These are phyloP conservation scores for Hoplostethus mediterraneus DNA, from an alignment of 2,797 vertebrate species.

Conservation along the genomic window DNA sequence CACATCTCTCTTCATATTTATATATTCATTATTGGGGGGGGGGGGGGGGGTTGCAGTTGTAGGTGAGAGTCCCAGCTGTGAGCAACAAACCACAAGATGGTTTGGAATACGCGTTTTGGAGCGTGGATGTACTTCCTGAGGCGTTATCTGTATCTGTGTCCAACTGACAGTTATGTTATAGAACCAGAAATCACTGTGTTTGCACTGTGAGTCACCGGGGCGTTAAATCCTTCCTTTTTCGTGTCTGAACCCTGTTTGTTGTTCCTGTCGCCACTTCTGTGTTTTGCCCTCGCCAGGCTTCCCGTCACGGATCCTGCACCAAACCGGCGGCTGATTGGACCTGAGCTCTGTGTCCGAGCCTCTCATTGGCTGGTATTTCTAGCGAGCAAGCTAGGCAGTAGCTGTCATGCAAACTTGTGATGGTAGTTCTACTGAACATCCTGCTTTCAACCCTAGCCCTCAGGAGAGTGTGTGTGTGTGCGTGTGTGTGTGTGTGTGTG, in stretches of 20 bases:
- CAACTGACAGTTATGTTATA: background rate
- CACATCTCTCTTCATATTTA: too few species aligned
- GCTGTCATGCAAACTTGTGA: background rate
- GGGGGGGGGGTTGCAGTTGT: too few species aligned
- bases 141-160: background rate
- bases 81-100: too few species aligned
- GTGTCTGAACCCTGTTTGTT: constrained; percentile 9
- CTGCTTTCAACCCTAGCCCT: background rate
- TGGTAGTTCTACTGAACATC: background rate
- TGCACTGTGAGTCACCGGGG: constrained; percentile 14
- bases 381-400: background rate
- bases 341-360: constrained; percentile 1
- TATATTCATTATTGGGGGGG: too few species aligned
- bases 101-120: too few species aligned
- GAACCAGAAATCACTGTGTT: constrained; percentile 20
- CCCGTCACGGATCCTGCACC: background rate
- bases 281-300: constrained; percentile 2
- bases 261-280: constrained; percentile 12
- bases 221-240: constrained; percentile 22
- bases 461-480: background rate
- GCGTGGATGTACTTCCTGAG: too few species aligned
- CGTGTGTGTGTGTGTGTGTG: background rate
- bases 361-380: constrained; percentile 4
- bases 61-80: too few species aligned
- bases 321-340: constrained; percentile 11